These are phyloP conservation scores for Oscheius sp. DNA, from an alignment of 2,888 invertebrate species.

Conservation along the genomic window DNA sequence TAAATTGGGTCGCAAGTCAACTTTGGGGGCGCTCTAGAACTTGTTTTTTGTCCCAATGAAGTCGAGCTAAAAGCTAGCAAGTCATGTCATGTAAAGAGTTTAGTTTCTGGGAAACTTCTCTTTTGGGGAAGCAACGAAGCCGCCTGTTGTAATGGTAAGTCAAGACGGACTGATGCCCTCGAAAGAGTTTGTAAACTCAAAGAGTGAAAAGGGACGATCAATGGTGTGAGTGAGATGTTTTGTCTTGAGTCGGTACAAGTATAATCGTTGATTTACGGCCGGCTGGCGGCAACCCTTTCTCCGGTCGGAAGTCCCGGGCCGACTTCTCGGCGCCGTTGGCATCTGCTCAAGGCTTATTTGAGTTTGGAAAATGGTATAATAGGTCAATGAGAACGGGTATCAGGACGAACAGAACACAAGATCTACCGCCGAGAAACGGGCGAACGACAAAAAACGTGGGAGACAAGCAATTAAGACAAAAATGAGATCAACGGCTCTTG, in stretches of 20 bases:
- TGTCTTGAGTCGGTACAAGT: slow-evolving; percentile 29
- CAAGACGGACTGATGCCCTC: neutral
- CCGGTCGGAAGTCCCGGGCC: slow-evolving; percentile 17
- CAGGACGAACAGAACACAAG: slow-evolving; percentile 9
- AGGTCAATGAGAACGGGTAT: neutral
- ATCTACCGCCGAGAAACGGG: slow-evolving; percentile 10
- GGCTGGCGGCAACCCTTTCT: slow-evolving; percentile 19
- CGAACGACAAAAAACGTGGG: slow-evolving; percentile 31
- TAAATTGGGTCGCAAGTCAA: no score
- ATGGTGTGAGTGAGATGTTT: slow-evolving; percentile 4
- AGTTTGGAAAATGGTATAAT: neutral
- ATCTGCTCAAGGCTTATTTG: slow-evolving; percentile 14
- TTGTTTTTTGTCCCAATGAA: no score
- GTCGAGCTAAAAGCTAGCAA: no score
- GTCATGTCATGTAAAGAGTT: no score
- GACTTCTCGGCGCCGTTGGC: slow-evolving; percentile 30
- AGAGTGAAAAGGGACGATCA: slow-evolving; percentile 15
- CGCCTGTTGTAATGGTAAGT: no score
- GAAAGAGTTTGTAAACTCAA: neutral
- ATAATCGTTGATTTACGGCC: slow-evolving; percentile 37
- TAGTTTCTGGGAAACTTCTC: no score
- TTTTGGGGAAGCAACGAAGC: no score
- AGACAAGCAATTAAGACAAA: slow-evolving; percentile 32
- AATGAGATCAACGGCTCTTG: neutral
- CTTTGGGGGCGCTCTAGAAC: no score